Percentiles rank a stretch among this genome's conserved stretches.
Conservation (phyloP, 2,113 vertebrate genomes). For the Mohoua ochrocephala region DNA sequence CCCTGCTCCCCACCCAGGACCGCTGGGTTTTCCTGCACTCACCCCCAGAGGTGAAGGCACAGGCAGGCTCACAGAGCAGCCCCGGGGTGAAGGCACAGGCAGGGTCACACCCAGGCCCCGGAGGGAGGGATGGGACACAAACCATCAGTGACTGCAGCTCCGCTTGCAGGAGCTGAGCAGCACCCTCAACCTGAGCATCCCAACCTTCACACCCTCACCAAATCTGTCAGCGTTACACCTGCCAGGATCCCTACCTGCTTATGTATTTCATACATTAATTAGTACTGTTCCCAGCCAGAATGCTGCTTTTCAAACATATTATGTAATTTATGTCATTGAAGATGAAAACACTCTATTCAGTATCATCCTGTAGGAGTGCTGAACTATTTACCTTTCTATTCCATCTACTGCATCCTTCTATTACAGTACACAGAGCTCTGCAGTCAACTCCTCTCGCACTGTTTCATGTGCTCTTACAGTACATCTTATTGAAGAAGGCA, state of each 20-base stretch:
- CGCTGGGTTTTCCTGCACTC: not conserved
- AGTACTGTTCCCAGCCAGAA: not conserved
- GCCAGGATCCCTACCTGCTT: not conserved
- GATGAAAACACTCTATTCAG: not conserved
- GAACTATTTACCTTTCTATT: not conserved
- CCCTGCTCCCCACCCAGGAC: not conserved
- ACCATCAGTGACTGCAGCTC: not conserved
- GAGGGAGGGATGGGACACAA: not conserved
- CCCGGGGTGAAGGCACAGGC: not conserved
- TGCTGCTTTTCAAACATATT: not conserved
- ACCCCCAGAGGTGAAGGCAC: not conserved
- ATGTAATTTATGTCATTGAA: not conserved
- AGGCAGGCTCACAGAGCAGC: not conserved
- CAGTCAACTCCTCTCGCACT: not conserved
- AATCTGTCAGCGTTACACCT: not conserved
- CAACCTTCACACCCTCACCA: not conserved
- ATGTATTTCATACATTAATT: not conserved
- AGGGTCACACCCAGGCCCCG: too few relatives aligned
- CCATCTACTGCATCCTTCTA: not conserved
- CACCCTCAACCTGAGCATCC: not conserved
- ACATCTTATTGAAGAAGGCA: not conserved
- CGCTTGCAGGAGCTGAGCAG: not conserved
- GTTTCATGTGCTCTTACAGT: not conserved
- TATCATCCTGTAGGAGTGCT: not conserved
- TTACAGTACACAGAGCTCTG: not conserved